phyloP scores from a whole-genome alignment of 2,888 invertebrate species.

The Spilarctia lutea region DNA sequence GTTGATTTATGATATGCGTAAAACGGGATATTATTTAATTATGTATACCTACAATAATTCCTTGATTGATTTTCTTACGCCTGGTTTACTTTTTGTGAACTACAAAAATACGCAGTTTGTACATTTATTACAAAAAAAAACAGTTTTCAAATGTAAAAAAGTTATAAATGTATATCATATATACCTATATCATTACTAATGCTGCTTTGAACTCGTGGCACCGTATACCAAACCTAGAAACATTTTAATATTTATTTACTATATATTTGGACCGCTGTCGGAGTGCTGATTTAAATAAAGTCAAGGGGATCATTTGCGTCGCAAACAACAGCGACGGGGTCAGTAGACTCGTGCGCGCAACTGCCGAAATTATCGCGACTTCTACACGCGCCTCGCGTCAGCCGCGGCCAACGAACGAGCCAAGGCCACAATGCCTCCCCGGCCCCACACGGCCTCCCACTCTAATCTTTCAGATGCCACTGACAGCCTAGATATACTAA shows the following conservation, averaged over 20 bases:
- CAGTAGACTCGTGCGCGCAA: constrained; percentile 81
- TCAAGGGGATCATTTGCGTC: constrained; percentile 84
- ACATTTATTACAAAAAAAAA: no score
- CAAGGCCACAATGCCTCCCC: constrained; percentile 76
- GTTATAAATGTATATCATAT: neutral
- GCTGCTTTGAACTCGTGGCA: constrained; percentile 8
- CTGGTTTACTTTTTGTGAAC: neutral
- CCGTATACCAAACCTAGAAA: constrained; percentile 19
- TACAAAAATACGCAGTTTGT: neutral
- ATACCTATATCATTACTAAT: constrained; percentile 5
- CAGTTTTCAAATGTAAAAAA: neutral
- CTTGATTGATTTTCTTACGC: neutral
- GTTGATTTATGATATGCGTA: no score
- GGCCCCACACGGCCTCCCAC: constrained; percentile 49
- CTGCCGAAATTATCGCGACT: constrained; percentile 84
- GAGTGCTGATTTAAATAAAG: constrained; percentile 81
- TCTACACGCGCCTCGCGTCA: constrained; percentile 73
- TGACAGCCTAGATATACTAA: constrained; percentile 41
- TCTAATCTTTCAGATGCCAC: constrained; percentile 46
- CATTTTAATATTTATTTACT: constrained; percentile 41
- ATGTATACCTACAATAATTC: constrained; percentile 1
- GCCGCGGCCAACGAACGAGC: constrained; percentile 79
- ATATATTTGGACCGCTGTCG: constrained; percentile 57
- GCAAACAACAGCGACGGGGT: constrained; percentile 81
- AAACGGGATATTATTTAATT: neutral